These are phyloP conservation scores for Copidosoma floridanum DNA, from an alignment of 1,140 invertebrate species.

Conservation along the genomic window DNA sequence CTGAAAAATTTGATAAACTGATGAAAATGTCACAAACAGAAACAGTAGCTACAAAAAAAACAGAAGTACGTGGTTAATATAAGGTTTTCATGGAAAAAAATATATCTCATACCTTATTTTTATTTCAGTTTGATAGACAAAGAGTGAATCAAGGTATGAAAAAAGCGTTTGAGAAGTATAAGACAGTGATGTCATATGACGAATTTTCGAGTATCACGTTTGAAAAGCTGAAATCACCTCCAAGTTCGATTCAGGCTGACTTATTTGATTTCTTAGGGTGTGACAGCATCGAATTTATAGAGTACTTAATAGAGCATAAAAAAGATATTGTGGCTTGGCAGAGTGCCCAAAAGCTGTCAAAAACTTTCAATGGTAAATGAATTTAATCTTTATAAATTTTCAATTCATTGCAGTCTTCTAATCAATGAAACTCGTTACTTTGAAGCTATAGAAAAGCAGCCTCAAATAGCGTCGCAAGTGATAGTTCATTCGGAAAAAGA, in stretches of 20 bases:
- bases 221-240: constrained; percentile 62
- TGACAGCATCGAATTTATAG: constrained; percentile 83
- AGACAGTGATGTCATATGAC: constrained; percentile 55
- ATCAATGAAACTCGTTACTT: no score
- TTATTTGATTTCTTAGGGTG: constrained; percentile 86
- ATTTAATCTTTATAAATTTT: constrained; percentile 33
- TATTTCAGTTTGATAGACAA: constrained; percentile 59
- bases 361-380: constrained; percentile 35
- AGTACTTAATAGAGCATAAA: constrained; percentile 73
- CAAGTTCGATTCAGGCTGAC: constrained; percentile 81
- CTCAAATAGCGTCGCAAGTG: constrained; percentile 71
- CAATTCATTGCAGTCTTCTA: constrained; percentile 8
- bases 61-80: constrained; percentile 53
- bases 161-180: constrained; percentile 52
- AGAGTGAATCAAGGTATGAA: constrained; percentile 62
- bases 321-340: constrained; percentile 55
- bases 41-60: constrained; percentile 35
- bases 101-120: no score
- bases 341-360: constrained; percentile 42
- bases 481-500: constrained; percentile 83
- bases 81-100: no score
- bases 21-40: constrained; percentile 38
- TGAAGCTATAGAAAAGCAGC: constrained; percentile 42
- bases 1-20: constrained; percentile 35
- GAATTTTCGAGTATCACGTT: constrained; percentile 64